These are phyloP conservation scores for Halcyon badia DNA, from an alignment of 2,797 vertebrate genomes.

Conservation along the genomic window DNA sequence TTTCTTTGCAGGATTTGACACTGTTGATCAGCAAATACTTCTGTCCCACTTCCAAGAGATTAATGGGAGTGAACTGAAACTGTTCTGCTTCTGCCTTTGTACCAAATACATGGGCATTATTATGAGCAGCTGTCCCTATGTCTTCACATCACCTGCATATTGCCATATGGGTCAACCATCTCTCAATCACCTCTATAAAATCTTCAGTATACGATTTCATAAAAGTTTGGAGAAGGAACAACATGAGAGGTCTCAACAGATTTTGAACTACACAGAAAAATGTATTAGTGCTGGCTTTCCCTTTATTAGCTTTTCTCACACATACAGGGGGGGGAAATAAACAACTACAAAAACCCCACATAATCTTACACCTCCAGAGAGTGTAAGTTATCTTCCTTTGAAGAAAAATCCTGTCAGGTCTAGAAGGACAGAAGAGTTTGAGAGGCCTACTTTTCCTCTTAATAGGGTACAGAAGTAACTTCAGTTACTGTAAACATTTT, in stretches of 20 bases:
- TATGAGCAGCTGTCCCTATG: neutral
- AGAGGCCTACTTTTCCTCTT: neutral
- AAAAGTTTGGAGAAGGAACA: neutral
- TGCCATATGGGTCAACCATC: neutral
- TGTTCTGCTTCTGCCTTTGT: neutral
- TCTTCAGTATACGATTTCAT: neutral
- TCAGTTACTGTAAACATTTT: neutral
- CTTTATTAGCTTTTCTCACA: neutral
- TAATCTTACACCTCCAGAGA: neutral
- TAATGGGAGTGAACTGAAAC: slow-evolving; percentile 13
- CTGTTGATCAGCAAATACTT: slow-evolving; percentile 54
- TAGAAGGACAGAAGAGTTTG: neutral
- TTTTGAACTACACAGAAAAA: slow-evolving; percentile 13
- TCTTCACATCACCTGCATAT: slow-evolving; percentile 3
- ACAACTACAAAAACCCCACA: neutral
- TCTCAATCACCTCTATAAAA: neutral
- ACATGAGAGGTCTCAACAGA: neutral
- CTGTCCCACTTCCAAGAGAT: slow-evolving; percentile 39
- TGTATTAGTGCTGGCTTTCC: neutral
- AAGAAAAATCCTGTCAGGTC: neutral
- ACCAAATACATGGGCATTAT: neutral
- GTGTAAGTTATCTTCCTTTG: neutral
- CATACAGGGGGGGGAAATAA: fast-evolving
- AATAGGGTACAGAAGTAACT: neutral
- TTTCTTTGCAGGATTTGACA: slow-evolving; percentile 45